Evolutionary conservation across 2,113 vertebrate species (phyloP), one percentile per base, ranked within the genome.

Genomic region (Melanerpes aurifrons): DNA sequence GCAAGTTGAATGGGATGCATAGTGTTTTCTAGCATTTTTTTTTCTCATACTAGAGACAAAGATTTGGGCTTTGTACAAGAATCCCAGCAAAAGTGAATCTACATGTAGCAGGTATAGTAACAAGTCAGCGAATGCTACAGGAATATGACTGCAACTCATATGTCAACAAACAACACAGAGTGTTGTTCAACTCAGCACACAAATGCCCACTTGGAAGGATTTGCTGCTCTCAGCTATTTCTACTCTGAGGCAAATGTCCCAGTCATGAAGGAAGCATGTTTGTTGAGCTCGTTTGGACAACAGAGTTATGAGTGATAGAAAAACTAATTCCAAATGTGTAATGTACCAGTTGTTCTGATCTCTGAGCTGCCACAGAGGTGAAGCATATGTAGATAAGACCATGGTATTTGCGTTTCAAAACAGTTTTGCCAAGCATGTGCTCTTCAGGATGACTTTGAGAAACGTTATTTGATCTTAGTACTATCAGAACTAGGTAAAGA

Each of bases 401-500:
- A 4, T 17, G 20, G 4, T 72, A 61, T 85, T 71, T 91, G 21
- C 45, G 32, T 79, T 91, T 84, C 74, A 63, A 43, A 86, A 48
- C 12, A 37, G 57, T 63, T 78, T 71, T 61, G 19, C 50, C 32
- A 76, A 64, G 54, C 15, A 25, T n/a, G 12, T 75, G 12, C 68
- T 87, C 86, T 82, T 87, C 90, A 91, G 37, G 63, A 64, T 45
- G 70, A 64, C 72, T 75, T 87, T 74, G n/a, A 72, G 68, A 82
- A 83, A 61, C 0, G 1, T 25, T 74, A 15, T 47, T 85, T 76
- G 17, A 76, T 75, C 37, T 78, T 63, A 72, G 25, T 45, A 43
- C 31, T 93, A 53, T 72, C 82, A 72, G 50, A 89, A 43, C 22
- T 32, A 47, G 25, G 15, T 75, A 83, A 80, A 92, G 45, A 62